Conservation (phyloP, 2,888 invertebrate genomes). For the Operophtera brumata region DNA sequence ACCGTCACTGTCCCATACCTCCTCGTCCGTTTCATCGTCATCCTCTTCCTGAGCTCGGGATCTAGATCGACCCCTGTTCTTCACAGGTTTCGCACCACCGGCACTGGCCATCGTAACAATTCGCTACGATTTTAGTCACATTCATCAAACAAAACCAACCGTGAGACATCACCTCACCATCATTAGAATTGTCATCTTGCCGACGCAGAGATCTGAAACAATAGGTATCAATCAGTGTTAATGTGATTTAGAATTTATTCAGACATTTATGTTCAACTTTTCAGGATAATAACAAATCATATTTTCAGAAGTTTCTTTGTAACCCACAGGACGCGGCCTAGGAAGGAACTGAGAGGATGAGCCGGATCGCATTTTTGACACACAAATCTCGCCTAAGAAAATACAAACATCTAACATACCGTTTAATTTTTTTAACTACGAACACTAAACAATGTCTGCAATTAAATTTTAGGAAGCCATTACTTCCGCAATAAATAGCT, state of each 20-base stretch:
- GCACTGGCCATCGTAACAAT: conserved; percentile 59
- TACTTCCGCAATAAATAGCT: conserved; percentile 81
- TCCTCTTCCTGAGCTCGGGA: conserved; percentile 54
- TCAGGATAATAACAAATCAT: conserved; percentile 38
- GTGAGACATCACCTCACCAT: conserved; percentile 26
- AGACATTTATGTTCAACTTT: conserved; percentile 24
- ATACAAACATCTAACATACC: conserved; percentile 15
- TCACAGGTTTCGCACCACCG: conserved; percentile 55
- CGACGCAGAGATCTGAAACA: conserved; percentile 25
- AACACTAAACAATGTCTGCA: conserved; percentile 60
- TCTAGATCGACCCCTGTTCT: conserved; percentile 58
- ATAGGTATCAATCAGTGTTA: conserved; percentile 5
- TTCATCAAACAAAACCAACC: conserved; percentile 33
- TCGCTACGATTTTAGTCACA: conserved; percentile 22
- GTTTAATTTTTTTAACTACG: conserved; percentile 28
- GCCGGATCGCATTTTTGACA: conserved; percentile 63
- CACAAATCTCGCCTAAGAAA: conserved; percentile 45
- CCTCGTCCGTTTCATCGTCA: conserved; percentile 62
- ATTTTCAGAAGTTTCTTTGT: conserved; percentile 64
- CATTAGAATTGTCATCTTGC: conserved; percentile 33
- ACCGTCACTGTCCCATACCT: conserved; percentile 69
- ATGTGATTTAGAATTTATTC: conserved; percentile 9
- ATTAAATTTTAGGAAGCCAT: conserved; percentile 81
- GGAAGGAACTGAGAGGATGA: conserved; percentile 50
- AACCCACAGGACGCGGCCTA: conserved; percentile 61